A percentile compares a stretch with the other conserved stretches of the same genome.
Conservation (phyloP, 1,140 invertebrate genomes). For the Drosophila arizonae region DNA sequence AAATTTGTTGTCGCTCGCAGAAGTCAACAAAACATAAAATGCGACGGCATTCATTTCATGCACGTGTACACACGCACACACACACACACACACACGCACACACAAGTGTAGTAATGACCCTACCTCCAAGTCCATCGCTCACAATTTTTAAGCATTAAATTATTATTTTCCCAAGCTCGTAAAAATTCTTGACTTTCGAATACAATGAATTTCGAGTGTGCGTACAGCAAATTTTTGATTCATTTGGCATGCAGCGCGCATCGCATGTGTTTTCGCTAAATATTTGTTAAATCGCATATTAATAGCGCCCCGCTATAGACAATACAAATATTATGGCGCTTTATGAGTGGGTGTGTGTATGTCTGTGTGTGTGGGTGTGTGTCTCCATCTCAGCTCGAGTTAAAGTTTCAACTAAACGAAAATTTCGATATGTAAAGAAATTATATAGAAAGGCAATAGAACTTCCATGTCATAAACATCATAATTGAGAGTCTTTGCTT, state of each 20-base stretch:
- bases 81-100: slow-evolving; percentile 12
- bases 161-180: slow-evolving; percentile 81
- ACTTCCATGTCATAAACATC: too few relatives aligned
- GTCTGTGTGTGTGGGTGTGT: slow-evolving; percentile 37
- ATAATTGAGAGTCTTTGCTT: too few relatives aligned
- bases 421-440: too few relatives aligned
- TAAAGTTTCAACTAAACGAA: neutral
- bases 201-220: slow-evolving; percentile 60
- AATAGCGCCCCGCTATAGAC: slow-evolving; percentile 75
- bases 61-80: slow-evolving; percentile 70
- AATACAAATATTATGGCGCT: slow-evolving; percentile 30
- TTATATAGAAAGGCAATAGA: too few relatives aligned
- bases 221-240: slow-evolving; percentile 34
- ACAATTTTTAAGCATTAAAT: slow-evolving; percentile 73
- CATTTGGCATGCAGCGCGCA: slow-evolving; percentile 60
- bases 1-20: slow-evolving; percentile 52
- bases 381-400: slow-evolving; percentile 4
- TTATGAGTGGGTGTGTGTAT: slow-evolving; percentile 25
- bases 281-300: slow-evolving; percentile 82
- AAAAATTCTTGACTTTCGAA: slow-evolving; percentile 80
- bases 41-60: slow-evolving; percentile 66
- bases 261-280: slow-evolving; percentile 75
- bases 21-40: slow-evolving; percentile 30
- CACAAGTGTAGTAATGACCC: neutral
- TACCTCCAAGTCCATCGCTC: neutral